Evolutionary conservation across 2,888 invertebrate genomes (phyloP).

Genomic region (Eristalis arbustorum): DNA sequence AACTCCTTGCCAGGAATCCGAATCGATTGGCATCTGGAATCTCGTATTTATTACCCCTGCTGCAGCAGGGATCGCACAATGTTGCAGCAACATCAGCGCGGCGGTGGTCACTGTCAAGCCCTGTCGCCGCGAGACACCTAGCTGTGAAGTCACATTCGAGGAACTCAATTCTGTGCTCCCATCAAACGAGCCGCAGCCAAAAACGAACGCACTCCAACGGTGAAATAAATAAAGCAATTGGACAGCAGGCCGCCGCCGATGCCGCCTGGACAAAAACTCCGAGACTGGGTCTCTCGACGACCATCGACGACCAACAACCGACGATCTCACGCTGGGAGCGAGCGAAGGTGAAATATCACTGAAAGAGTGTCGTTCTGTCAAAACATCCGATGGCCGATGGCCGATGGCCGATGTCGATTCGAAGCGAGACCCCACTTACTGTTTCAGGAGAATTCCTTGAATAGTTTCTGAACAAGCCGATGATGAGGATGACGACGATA

Average conservation of each 20-base stretch:
- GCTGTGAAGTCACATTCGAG: slow-evolving; percentile 64
- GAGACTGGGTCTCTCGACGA: neutral
- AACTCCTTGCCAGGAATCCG: neutral
- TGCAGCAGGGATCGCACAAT: slow-evolving; percentile 28
- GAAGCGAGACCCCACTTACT: slow-evolving; percentile 56
- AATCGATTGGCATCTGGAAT: slow-evolving; percentile 23
- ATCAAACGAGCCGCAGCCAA: slow-evolving; percentile 57
- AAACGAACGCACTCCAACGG: slow-evolving; percentile 45
- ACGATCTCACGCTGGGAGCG: slow-evolving; percentile 65
- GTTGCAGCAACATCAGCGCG: slow-evolving; percentile 10
- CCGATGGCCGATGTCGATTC: slow-evolving; percentile 23
- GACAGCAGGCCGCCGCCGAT: slow-evolving; percentile 10
- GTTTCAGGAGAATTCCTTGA: slow-evolving; percentile 67
- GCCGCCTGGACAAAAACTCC: neutral
- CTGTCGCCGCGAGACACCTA: slow-evolving; percentile 53
- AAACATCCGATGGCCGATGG: slow-evolving; percentile 69
- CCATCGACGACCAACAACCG: slow-evolving; percentile 7
- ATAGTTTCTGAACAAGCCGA: slow-evolving; percentile 54
- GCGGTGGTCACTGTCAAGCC: slow-evolving; percentile 61
- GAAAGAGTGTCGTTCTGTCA: slow-evolving; percentile 70
- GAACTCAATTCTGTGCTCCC: slow-evolving; percentile 61
- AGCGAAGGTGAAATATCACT: slow-evolving; percentile 68
- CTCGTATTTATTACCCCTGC: slow-evolving; percentile 52
- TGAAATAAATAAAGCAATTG: slow-evolving; percentile 68
- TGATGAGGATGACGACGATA: slow-evolving; percentile 18